Evolutionary conservation across 2,113 vertebrate species (phyloP).

Genomic region (Oncorhynchus clarkii): DNA sequence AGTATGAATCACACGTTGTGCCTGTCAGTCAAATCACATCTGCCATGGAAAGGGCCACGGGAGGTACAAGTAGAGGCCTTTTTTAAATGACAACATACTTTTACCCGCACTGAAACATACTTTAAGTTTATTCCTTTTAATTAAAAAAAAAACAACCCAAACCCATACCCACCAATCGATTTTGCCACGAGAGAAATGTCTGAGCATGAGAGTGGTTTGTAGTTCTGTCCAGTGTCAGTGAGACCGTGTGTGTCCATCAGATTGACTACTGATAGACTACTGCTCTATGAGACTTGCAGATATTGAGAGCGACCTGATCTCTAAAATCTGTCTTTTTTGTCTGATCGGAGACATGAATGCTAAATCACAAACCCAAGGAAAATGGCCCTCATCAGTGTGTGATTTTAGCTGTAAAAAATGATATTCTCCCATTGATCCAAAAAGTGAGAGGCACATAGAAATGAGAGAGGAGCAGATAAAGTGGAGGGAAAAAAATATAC

Average conservation of each 20-base stretch:
- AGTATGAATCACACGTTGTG: neutral
- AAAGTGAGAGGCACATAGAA: neutral
- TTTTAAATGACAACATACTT: neutral
- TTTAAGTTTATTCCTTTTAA: too few relatives aligned
- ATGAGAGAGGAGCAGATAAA: conserved; percentile 7
- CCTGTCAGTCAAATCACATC: conserved; percentile 5
- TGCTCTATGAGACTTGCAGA: neutral
- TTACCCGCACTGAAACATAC: neutral
- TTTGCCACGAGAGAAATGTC: too few relatives aligned
- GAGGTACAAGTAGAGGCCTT: too few relatives aligned
- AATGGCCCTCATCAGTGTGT: conserved; percentile 18
- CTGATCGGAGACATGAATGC: neutral
- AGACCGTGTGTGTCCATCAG: neutral
- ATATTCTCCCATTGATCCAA: conserved; percentile 46
- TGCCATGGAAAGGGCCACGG: neutral
- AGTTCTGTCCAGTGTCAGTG: neutral
- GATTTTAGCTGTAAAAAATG: conserved; percentile 49
- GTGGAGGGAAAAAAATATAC: conserved; percentile 36
- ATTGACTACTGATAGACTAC: too few relatives aligned
- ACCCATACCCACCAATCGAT: too few relatives aligned
- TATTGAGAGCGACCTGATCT: conserved; percentile 2
- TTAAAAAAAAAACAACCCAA: too few relatives aligned
- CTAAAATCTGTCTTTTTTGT: neutral
- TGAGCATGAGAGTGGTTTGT: too few relatives aligned
- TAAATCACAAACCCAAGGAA: conserved; percentile 23